Conservation (phyloP, 2,888 invertebrate genomes). For the Drosophila hamatofila region DNA sequence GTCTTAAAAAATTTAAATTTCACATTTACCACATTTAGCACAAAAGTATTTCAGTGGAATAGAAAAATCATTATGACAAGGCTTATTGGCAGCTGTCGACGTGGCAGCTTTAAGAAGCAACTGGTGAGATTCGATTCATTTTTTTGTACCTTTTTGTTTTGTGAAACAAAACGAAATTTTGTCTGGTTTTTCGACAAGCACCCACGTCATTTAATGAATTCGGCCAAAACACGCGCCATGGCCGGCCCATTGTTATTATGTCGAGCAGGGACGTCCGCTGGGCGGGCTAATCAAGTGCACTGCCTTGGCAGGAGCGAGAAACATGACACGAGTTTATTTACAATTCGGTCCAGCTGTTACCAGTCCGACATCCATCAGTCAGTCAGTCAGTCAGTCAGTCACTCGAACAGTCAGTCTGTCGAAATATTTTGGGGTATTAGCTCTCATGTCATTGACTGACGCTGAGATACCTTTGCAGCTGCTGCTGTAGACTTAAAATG, state of each 20-base stretch:
- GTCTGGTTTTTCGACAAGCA: conserved; percentile 29
- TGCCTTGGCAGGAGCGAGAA: conserved; percentile 38
- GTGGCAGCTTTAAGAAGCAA: conserved; percentile 32
- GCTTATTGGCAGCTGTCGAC: conserved; percentile 60
- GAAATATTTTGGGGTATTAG: background rate
- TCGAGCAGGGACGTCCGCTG: conserved; percentile 31
- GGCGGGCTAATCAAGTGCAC: conserved; percentile 67
- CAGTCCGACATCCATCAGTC: conserved; percentile 8
- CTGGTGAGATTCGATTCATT: conserved; percentile 43
- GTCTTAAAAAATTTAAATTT: background rate
- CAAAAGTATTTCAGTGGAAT: background rate
- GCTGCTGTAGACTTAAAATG: conserved; percentile 43
- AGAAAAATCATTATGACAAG: conserved; percentile 39
- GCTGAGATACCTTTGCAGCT: conserved; percentile 31
- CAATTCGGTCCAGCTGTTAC: conserved; percentile 44
- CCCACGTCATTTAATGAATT: conserved; percentile 54
- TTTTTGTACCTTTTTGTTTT: background rate
- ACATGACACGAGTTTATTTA: conserved; percentile 43
- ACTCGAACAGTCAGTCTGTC: background rate
- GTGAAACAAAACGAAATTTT: conserved; percentile 13
- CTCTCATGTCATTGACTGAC: conserved; percentile 17
- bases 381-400: background rate
- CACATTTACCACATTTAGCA: no score
- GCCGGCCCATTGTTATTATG: conserved; percentile 31
- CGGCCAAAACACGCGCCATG: conserved; percentile 29